These are phyloP conservation scores for Rallus crepitans DNA, from an alignment of 2,797 vertebrate genomes.

Conservation along the genomic window DNA sequence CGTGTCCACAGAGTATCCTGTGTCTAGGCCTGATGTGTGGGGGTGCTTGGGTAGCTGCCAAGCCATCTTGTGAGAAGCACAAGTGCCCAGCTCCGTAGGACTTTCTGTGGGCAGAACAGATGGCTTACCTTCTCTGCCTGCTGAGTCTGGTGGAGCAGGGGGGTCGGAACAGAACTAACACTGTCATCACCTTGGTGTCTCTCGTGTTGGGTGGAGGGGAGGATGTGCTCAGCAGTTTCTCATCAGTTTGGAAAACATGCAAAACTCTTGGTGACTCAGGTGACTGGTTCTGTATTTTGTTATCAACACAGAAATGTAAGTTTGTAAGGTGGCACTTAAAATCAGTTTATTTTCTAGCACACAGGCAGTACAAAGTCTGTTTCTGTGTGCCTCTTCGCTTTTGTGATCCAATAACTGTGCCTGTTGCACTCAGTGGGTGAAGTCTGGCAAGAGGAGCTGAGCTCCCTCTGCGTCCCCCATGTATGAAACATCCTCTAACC, in stretches of 20 bases:
- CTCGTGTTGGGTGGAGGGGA: not conserved
- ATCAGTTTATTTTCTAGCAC: not conserved
- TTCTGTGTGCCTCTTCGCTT: not conserved
- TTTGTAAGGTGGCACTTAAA: not conserved
- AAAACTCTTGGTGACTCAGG: not conserved
- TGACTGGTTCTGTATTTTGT: not conserved
- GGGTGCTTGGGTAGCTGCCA: not conserved
- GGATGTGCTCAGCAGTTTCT: not conserved
- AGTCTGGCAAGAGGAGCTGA: not conserved
- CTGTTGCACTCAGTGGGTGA: not conserved
- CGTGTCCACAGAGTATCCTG: not conserved
- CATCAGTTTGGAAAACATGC: not conserved
- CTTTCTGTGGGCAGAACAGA: not conserved
- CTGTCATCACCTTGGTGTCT: not conserved
- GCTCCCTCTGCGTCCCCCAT: not conserved
- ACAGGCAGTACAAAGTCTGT: not conserved
- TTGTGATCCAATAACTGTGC: not conserved
- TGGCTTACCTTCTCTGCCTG: not conserved
- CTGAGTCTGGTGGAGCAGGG: not conserved
- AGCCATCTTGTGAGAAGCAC: not conserved
- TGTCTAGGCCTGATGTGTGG: not conserved
- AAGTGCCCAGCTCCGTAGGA: fast-evolving
- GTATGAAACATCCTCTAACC: fast-evolving
- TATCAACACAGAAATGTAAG: not conserved
- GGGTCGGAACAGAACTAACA: not conserved